Base-by-base conservation (phyloP, 2,113 vertebrate species). In the Vicugna pacos region DNA sequence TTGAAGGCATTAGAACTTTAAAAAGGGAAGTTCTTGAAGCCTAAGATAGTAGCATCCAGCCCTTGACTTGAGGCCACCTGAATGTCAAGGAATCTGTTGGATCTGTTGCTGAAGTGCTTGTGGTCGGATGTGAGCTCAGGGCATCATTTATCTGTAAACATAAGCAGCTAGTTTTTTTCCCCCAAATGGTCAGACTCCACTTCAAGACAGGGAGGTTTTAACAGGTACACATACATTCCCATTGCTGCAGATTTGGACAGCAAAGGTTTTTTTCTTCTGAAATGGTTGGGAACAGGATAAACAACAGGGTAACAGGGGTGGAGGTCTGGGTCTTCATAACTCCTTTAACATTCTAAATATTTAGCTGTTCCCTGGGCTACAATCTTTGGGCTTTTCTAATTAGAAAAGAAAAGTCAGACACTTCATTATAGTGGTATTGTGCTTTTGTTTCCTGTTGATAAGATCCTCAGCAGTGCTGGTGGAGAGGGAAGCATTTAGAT, bases 331-430 rank as follows among this genome's bases (percentile, higher is more conserved):
- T 97, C 97, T 96, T 42, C 84, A 73, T 76, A 75, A 76, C 89
- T 94, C 93, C 42, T 96, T 83, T 60, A 96, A 52, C 83, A 0
- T 84, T 85, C 96, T 98, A 98, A 98, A 98, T 98, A 98, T 98
- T 98, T 98, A 64, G 92, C 92, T 94, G 98, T 98, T 98, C 98
- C 98, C 98, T 80, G 98, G 98, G 48, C 98, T 98, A 97, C 98
- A 97, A 90, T 97, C 93, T 94, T 95, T 1, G 24, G 97, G 87
- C 72, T 96, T 89, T 98, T 91, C 72, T 96, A 94, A 96, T 98
- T 94, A 97, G 96, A 82, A 95, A 72, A 94, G 97, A 94, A 92
- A 93, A 9, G 95, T 96, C 96, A 87, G 3, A 97, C 94, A 90
- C 32, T 97, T 97, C 60, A 0, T 88, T 22, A 77, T 89, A 38